phyloP scores from a whole-genome alignment of 2,797 vertebrate genomes.

The Neopelma chrysocephalum region DNA sequence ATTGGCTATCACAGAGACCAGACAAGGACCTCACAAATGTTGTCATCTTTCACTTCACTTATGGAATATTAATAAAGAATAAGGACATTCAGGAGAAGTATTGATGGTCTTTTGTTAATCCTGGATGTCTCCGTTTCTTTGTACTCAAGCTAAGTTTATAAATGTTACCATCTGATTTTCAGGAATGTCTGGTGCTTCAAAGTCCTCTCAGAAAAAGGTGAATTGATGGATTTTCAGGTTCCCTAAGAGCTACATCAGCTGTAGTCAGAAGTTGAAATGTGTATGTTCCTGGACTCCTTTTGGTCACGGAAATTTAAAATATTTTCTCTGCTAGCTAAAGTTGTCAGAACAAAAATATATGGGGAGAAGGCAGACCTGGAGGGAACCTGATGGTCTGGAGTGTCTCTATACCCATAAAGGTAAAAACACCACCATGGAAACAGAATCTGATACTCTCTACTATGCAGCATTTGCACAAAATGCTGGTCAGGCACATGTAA shows the following conservation, averaged over 20 bases:
- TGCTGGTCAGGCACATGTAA: not conserved
- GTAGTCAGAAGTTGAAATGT: not conserved
- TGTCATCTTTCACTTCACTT: not conserved
- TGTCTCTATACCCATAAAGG: not conserved
- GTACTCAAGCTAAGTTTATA: not conserved
- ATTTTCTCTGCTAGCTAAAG: not conserved
- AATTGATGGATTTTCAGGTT: not conserved
- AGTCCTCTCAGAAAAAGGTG: not conserved
- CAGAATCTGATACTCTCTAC: not conserved
- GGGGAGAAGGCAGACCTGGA: not conserved
- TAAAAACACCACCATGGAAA: fast-evolving
- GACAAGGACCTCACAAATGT: not conserved
- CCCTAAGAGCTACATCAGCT: fast-evolving
- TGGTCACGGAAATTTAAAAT: not conserved
- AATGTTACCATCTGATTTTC: not conserved
- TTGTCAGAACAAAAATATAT: not conserved
- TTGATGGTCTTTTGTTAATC: not conserved
- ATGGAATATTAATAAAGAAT: not conserved
- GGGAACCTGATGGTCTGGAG: not conserved
- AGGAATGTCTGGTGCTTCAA: not conserved
- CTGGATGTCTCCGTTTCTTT: not conserved
- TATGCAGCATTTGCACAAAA: not conserved
- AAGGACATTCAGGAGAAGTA: not conserved
- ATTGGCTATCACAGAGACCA: not conserved
- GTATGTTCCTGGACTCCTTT: not conserved